Conservation (phyloP, 2,888 invertebrate species). For the Eupithecia subfuscata region DNA sequence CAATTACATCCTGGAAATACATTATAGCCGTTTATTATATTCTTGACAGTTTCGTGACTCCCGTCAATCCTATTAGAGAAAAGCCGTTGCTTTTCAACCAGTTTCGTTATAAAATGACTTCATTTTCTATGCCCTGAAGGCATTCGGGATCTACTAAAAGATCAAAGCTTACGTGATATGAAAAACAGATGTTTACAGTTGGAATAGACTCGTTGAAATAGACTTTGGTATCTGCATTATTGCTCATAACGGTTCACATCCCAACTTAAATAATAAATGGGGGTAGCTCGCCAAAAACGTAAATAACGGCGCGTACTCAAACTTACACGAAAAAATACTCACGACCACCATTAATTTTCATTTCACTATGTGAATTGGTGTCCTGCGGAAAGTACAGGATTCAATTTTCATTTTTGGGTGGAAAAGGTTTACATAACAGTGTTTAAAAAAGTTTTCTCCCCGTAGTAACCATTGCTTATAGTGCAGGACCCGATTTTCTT, state of each 20-base stretch:
- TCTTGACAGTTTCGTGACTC: conserved; percentile 70
- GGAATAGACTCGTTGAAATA: conserved; percentile 33
- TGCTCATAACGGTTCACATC: conserved; percentile 60
- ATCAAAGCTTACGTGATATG: conserved; percentile 46
- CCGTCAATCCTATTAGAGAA: conserved; percentile 78
- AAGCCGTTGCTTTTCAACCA: conserved; percentile 43
- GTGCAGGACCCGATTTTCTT: background rate
- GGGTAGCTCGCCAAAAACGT: conserved; percentile 76
- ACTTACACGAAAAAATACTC: conserved; percentile 83
- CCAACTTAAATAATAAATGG: conserved; percentile 80
- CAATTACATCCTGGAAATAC: conserved; percentile 47
- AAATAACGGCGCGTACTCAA: conserved; percentile 82
- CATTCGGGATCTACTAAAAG: conserved; percentile 31
- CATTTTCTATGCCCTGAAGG: conserved; percentile 29
- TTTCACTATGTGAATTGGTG: conserved; percentile 75
- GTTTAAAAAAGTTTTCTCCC: background rate
- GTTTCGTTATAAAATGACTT: conserved; percentile 36
- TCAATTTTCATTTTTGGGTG: conserved; percentile 53
- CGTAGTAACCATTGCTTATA: background rate
- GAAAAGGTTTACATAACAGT: conserved; percentile 40
- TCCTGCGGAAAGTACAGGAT: conserved; percentile 68
- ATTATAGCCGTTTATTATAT: conserved; percentile 72
- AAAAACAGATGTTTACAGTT: conserved; percentile 41
- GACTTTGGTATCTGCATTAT: conserved; percentile 60
- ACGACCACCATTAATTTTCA: conserved; percentile 81